phyloP scores from a whole-genome alignment of 2,888 invertebrate genomes.

The Watsonalla cultraria region DNA sequence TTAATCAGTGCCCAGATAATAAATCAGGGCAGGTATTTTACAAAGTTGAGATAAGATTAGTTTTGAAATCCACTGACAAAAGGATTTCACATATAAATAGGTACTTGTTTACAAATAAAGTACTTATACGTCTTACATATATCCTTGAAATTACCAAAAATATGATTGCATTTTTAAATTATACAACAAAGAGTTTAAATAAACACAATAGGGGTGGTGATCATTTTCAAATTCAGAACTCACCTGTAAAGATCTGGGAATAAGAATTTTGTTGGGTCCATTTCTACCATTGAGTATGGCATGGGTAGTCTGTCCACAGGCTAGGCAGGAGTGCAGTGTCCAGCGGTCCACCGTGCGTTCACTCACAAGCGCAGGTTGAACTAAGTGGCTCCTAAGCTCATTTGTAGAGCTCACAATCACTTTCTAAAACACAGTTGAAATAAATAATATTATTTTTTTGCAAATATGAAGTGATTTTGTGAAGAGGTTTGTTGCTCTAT shows the following conservation, averaged over 20 bases:
- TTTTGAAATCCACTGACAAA: slow-evolving; percentile 1
- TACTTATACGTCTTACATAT: too few relatives aligned
- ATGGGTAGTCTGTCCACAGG: slow-evolving; percentile 81
- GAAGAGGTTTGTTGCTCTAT: too few relatives aligned
- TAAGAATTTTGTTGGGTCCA: slow-evolving; percentile 63
- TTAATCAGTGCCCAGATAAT: background rate
- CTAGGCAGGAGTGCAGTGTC: slow-evolving; percentile 80
- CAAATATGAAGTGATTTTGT: too few relatives aligned
- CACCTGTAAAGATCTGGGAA: slow-evolving; percentile 79
- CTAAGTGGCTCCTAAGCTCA: slow-evolving; percentile 71
- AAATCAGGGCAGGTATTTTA: slow-evolving; percentile 15
- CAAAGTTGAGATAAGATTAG: slow-evolving; percentile 15
- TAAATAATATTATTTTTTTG: too few relatives aligned
- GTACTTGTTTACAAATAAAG: too few relatives aligned
- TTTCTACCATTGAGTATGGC: slow-evolving; percentile 77
- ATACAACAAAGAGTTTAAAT: too few relatives aligned
- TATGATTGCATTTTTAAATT: too few relatives aligned
- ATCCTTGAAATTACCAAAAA: too few relatives aligned
- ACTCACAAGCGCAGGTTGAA: slow-evolving; percentile 78
- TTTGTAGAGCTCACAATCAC: slow-evolving; percentile 70
- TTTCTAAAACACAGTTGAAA: slow-evolving; percentile 52
- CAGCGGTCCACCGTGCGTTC: slow-evolving; percentile 78
- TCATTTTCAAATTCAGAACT: slow-evolving; percentile 31
- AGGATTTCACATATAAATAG: background rate
- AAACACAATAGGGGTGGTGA: background rate